Evolutionary conservation across 2,888 invertebrate genomes (phyloP).

Genomic region (Phengaris arion): DNA sequence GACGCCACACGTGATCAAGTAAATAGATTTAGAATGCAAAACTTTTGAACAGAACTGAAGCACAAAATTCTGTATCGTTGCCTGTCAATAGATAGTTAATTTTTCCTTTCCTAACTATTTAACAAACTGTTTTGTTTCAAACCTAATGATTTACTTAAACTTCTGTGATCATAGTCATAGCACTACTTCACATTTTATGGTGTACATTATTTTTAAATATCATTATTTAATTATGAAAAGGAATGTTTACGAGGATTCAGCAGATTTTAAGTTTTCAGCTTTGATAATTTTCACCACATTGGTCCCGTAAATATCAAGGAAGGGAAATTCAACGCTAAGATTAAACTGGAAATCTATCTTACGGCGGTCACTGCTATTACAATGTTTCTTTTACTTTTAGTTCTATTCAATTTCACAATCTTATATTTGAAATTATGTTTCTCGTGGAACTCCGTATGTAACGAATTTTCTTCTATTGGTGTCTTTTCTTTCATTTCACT

Average conservation of each 20-base stretch:
- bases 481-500: slow-evolving; percentile 50
- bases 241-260: background rate
- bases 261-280: background rate
- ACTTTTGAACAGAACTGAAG: no score
- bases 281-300: slow-evolving; percentile 49
- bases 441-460: slow-evolving; percentile 51
- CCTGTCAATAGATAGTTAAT: background rate
- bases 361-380: slow-evolving; percentile 72
- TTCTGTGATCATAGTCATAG: background rate
- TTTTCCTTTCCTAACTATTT: background rate
- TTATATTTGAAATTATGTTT: slow-evolving; percentile 71
- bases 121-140: background rate
- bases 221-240: background rate
- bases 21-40: no score
- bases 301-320: slow-evolving; percentile 64
- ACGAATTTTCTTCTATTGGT: slow-evolving; percentile 36
- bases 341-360: slow-evolving; percentile 53
- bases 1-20: no score
- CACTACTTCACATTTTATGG: background rate
- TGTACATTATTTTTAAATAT: background rate
- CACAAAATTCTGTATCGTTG: background rate
- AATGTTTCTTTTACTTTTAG: slow-evolving; percentile 67
- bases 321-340: slow-evolving; percentile 42
- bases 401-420: slow-evolving; percentile 66
- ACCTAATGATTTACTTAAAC: background rate